Evolutionary conservation across 2,888 invertebrate species (phyloP).

Genomic region (Chalcosyrphus nemorum): DNA sequence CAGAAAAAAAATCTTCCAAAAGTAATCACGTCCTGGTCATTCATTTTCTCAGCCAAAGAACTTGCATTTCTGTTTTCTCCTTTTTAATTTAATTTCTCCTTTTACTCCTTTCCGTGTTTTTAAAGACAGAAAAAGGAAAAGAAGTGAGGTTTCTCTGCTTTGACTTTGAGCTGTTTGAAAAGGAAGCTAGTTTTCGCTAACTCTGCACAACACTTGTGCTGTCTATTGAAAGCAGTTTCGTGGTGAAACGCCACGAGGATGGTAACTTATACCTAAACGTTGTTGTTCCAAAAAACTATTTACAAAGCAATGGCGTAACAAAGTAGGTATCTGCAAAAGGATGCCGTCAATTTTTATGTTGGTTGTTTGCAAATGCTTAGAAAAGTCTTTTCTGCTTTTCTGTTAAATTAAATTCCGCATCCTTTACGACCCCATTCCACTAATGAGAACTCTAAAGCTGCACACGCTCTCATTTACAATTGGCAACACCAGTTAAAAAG

Average conservation of each 20-base stretch:
- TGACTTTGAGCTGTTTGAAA: constrained; percentile 13
- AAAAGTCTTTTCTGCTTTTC: constrained; percentile 21
- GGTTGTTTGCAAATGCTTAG: constrained; percentile 10
- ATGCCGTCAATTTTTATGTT: constrained; percentile 25
- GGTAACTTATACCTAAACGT: background rate
- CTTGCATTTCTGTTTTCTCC: background rate
- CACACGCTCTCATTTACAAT: constrained; percentile 27
- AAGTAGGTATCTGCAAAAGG: constrained; percentile 1
- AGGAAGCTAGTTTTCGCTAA: constrained; percentile 8
- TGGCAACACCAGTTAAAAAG: constrained; percentile 50
- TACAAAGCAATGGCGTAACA: constrained; percentile 38
- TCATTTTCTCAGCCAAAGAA: background rate
- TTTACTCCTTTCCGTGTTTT: constrained; percentile 11
- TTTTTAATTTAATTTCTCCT: constrained; percentile 32
- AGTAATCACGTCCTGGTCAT: background rate
- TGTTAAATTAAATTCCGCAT: constrained; percentile 57
- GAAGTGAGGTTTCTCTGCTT: constrained; percentile 2
- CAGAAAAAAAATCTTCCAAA: background rate
- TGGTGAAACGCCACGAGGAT: background rate
- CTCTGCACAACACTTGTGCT: background rate
- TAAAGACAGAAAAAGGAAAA: background rate
- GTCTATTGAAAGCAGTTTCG: background rate
- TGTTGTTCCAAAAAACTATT: constrained; percentile 20
- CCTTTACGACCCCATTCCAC: constrained; percentile 48
- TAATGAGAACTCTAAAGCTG: constrained; percentile 36